A percentile compares a stretch with the other conserved stretches of the same genome.
These are phyloP conservation scores for Liparis tanakae DNA, from an alignment of 2,797 vertebrate genomes.

Conservation along the genomic window DNA sequence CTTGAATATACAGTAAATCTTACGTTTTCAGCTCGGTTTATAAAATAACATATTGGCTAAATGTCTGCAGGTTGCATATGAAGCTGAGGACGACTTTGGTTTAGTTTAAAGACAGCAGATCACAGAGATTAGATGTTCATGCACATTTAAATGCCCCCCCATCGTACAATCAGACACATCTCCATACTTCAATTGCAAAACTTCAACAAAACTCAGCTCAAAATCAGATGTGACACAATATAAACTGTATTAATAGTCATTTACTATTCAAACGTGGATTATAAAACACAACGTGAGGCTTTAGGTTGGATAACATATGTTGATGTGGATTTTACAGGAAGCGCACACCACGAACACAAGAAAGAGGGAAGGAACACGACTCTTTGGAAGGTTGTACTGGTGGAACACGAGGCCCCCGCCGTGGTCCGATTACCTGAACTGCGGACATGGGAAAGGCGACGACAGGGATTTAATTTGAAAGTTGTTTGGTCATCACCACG, in stretches of 20 bases:
- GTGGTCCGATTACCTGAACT: constrained; percentile 3
- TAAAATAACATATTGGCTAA: constrained; percentile 6
- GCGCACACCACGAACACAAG: not conserved
- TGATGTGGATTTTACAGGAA: not conserved
- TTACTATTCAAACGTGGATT: not conserved
- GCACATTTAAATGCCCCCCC: no score
- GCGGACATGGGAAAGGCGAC: not conserved
- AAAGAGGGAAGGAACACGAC: no score
- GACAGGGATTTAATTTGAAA: fast-evolving
- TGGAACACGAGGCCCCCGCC: no score
- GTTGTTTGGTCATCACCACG: fast-evolving
- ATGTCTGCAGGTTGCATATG: not conserved
- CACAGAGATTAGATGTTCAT: no score
- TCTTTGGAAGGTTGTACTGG: no score
- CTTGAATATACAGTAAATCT: constrained; percentile 10
- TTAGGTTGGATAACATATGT: constrained; percentile 1
- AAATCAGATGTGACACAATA: not conserved
- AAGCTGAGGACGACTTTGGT: not conserved
- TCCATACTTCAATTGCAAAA: not conserved
- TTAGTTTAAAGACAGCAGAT: not conserved
- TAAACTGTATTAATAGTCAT: constrained; percentile 3
- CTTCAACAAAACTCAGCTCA: not conserved
- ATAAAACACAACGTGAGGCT: constrained; percentile 16
- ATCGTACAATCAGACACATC: not conserved
- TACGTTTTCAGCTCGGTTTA: constrained; percentile 7